Evolutionary conservation across 1,140 invertebrate species (phyloP), one percentile per base, ranked within the genome.

Genomic region (Ceratina calcarata): DNA sequence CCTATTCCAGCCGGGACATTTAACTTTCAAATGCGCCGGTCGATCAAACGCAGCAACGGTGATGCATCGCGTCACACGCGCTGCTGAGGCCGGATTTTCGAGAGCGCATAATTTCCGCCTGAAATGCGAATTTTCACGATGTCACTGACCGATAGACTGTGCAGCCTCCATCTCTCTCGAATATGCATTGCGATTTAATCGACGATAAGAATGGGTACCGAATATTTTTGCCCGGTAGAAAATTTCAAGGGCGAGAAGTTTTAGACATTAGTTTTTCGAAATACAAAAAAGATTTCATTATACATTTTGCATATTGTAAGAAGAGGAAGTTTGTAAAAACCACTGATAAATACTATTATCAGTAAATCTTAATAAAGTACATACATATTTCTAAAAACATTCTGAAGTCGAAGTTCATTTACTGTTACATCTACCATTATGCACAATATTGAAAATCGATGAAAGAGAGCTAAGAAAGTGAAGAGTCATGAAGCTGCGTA

Each of bases 11-110:
- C 51, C 67, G 27, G 67, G 61, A 49, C 18, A 90, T 90, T 86
- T 90, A 87, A 89, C 87, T 90, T 90, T 90, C 86, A 90, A 90
- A 90, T 90, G 82, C 65, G 73, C 72, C 81, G 82, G 51, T 58
- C 64, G 82, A 75, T 83, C 79, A 77, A 86, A 80, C 82, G 77
- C 68, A 55, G n/a, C 53, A 10, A 60, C 76, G 32, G 22, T 66
- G 72, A 58, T 32, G 27, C 27, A 55, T 32, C 27, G 37, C 37
- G 10, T 45, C 53, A 66, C 66, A 55, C 27, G 65, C 53, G 12
- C 51, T 55, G 8, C 51, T 60, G 32, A 60, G 27, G 49, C 64
- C 57, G 45, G 61, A 76, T 70, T 85, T 85, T 79, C 80, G 70
- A 79, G 75, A 86, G 71, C 76, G 84, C 77, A 86, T 83, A 86